Conservation (phyloP, 2,888 invertebrate genomes). For the Morpho achilles region DNA sequence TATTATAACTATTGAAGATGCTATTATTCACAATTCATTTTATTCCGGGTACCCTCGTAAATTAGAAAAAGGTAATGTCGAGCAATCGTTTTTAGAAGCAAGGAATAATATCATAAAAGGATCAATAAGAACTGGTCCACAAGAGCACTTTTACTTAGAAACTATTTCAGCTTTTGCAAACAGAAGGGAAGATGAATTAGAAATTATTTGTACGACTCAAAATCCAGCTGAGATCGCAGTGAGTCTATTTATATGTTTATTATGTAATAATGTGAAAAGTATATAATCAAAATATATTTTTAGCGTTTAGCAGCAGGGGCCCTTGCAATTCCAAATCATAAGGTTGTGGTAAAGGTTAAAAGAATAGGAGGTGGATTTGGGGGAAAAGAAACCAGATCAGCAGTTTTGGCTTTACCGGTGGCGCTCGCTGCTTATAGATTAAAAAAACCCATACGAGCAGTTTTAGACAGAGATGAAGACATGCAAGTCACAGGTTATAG, state of each 20-base stretch:
- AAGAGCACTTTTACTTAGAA: conserved; percentile 95
- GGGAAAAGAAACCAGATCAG: conserved; percentile 88
- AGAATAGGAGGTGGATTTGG: conserved; percentile 94
- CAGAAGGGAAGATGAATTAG: conserved; percentile 89
- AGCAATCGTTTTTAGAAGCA: conserved; percentile 81
- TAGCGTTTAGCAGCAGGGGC: conserved; percentile 81
- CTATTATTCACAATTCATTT: conserved; percentile 85
- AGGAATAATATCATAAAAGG: conserved; percentile 83
- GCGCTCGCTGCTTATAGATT: conserved; percentile 87
- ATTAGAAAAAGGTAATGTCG: conserved; percentile 82
- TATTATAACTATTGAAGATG: conserved; percentile 93
- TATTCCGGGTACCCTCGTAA: conserved; percentile 75
- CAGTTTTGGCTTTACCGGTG: conserved; percentile 81
- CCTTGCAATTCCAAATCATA: conserved; percentile 82
- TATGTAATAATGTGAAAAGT: neutral
- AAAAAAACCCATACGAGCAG: conserved; percentile 84
- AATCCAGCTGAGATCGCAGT: conserved; percentile 86
- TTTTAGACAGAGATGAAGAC: conserved; percentile 92
- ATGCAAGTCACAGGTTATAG: conserved; percentile 89
- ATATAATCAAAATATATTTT: conserved; percentile 25
- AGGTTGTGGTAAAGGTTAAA: conserved; percentile 85
- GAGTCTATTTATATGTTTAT: conserved; percentile 33
- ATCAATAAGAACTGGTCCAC: conserved; percentile 85
- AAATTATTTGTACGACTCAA: conserved; percentile 89
- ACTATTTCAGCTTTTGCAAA: conserved; percentile 83